Evolutionary conservation across 1,140 invertebrate genomes (phyloP), one percentile per base, ranked within the genome.

Genomic region (Thaumatotibia leucotreta): DNA sequence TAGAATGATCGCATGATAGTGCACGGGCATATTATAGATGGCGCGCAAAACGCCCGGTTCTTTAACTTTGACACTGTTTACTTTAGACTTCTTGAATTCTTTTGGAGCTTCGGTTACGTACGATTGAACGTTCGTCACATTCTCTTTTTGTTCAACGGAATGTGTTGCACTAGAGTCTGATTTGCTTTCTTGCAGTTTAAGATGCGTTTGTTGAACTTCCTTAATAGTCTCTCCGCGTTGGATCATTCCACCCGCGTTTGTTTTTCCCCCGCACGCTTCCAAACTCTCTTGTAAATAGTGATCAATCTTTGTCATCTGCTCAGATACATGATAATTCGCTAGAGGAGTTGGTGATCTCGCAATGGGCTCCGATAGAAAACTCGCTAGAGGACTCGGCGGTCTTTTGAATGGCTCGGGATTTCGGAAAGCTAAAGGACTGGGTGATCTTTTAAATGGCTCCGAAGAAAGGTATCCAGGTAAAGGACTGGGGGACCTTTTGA

Each of bases 1-100:
- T 70, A 92, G 67, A 75, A 92, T 87, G 61, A 82, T 84, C 68
- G 91, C 88, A 68, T 91, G 89, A 80, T 92, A 92, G 83, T 92
- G 91, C 80, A 86, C 86, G 62, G 91, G 91, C 84, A 92, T 82
- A 63, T 88, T 91, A 70, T 83, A 89, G 66, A 91, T 83, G 75
- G 77, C 75, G 64, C 70, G 79, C 50, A 82, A 70, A 65, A 90
- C 77, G 73, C 86, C 82, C 52, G 62, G 68, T 61, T 74, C 74
- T 70, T 77, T 83, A 64, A 72, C 70, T 64, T 75, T 70, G 74
- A 83, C 79, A 87, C 83, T 86, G 78, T 85, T 82, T 79, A 75
- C 23, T 69, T 80, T 79, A 32, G 68, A 67, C 69, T 70, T 77
- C 63, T 65, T 70, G 17, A 64, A 62, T 54, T 45, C 27, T 33